Evolutionary conservation across 2,113 vertebrate genomes (phyloP).

Genomic region (Colossoma macropomum): DNA sequence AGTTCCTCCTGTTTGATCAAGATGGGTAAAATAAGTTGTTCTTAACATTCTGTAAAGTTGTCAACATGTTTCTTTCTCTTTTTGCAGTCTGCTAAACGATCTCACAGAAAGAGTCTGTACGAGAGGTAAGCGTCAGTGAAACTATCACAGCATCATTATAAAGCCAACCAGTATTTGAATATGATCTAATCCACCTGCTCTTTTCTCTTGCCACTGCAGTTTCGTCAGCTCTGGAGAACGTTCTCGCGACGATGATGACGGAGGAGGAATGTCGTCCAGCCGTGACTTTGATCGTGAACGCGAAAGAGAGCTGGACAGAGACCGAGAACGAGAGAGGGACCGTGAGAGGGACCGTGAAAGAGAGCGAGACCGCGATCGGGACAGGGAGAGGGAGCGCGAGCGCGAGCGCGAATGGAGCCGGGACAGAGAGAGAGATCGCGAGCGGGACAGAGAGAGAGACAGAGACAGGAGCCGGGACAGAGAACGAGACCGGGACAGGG

Average conservation of each 20-base stretch:
- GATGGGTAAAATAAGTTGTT: neutral
- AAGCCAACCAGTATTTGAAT: too few relatives aligned
- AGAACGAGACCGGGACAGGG: slow-evolving; percentile 43
- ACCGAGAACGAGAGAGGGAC: slow-evolving; percentile 55
- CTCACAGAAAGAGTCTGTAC: slow-evolving; percentile 87
- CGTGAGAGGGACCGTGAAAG: slow-evolving; percentile 37
- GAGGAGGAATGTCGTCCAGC: slow-evolving; percentile 53
- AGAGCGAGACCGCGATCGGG: slow-evolving; percentile 55
- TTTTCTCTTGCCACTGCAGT: slow-evolving; percentile 63
- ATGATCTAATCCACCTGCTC: neutral
- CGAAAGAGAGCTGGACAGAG: slow-evolving; percentile 51
- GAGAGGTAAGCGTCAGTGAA: slow-evolving; percentile 80
- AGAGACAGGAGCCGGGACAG: slow-evolving; percentile 67
- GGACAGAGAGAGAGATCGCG: slow-evolving; percentile 62
- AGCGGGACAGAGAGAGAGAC: slow-evolving; percentile 70
- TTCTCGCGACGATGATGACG: slow-evolving; percentile 75
- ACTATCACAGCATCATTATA: neutral
- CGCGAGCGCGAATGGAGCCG: slow-evolving; percentile 39
- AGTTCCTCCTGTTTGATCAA: neutral
- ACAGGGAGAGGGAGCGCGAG: slow-evolving; percentile 40
- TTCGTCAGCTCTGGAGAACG: slow-evolving; percentile 86
- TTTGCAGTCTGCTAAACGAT: slow-evolving; percentile 80
- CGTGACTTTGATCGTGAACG: slow-evolving; percentile 68
- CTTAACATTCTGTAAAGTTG: neutral
- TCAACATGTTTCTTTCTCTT: slow-evolving; percentile 37